Conservation (phyloP, 2,888 invertebrate species). For the Andrena marginata region DNA sequence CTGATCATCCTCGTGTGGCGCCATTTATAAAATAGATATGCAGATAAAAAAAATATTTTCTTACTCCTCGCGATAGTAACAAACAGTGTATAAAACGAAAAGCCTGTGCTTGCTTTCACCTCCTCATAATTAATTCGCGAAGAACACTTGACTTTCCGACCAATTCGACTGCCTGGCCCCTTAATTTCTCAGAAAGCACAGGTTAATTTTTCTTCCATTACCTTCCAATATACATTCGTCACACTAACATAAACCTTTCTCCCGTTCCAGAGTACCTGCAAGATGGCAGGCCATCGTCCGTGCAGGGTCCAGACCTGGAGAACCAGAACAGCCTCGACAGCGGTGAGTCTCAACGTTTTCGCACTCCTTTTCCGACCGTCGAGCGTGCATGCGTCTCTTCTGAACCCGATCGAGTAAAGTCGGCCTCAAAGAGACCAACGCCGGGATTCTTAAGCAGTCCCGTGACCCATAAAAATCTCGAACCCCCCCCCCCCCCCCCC, state of each 20-base stretch:
- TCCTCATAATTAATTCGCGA: no score
- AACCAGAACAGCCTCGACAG: conserved; percentile 82
- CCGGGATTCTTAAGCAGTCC: conserved; percentile 26
- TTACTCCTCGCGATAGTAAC: no score
- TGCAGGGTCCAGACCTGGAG: conserved; percentile 77
- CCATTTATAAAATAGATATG: no score
- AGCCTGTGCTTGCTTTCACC: no score
- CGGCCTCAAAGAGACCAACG: not conserved
- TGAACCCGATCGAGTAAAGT: not conserved
- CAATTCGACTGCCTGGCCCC: no score
- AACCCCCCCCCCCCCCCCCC: conserved; percentile 16
- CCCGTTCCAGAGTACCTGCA: conserved; percentile 75
- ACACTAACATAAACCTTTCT: not conserved
- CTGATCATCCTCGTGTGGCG: no score
- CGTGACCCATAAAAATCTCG: conserved; percentile 54
- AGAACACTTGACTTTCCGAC: no score
- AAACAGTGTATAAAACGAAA: no score
- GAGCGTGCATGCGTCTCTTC: not conserved
- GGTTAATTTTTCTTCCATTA: no score
- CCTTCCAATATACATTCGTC: not conserved
- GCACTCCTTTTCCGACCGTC: not conserved
- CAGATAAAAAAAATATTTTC: no score
- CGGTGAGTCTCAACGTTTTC: conserved; percentile 72
- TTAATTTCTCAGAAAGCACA: no score
- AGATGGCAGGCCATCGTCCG: conserved; percentile 71